Base-by-base conservation (phyloP, 1,140 invertebrate species). In the Brachionus koreanus region DNA sequence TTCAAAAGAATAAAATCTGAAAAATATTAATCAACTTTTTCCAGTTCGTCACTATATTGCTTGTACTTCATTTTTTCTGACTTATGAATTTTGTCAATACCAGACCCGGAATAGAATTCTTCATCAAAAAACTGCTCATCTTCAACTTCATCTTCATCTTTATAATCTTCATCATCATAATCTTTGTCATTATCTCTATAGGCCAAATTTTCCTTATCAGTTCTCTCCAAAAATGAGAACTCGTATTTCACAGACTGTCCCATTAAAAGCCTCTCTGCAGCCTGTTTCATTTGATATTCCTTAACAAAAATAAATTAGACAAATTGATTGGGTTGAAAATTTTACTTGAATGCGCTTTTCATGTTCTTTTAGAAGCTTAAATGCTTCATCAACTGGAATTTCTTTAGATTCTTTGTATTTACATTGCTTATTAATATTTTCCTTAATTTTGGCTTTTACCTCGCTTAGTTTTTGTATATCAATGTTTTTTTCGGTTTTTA, bases 251-350 rank as follows among this genome's bases (percentile, higher is more conserved):
- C 76, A 29, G 76, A 57, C 57, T 79, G 76, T 16, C 76, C 76
- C 12, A 23, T 29, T 19, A 79, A 7, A 25, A 79, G 39, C 35
- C 49, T 57, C 23, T 79, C 76, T 19, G 76, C 76, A 29, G 76
- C 76, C 37, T 61, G 76, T 61, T 79, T 79, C 49, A 79, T 79
- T 35, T 79, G 76, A 19, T 23, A 37, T 42, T 79, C 76, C 75
- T 77, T 25, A 52, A 39, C 6, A 49, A 57, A 57, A 46, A n/a
- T 9, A 35, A 52, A 23, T 25, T 5, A 76, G 12, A 43, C 9
- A 43, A 25, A 57, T 57, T 6, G 5, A 33, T 10, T 9, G 16
- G 19, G 16, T 43, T 10, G 6, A 43, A 16, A 7, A 72, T 72
- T 9, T 33, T 57, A 77, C 75, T 43, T 79, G 49, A 79, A 79